phyloP scores from a whole-genome alignment of 1,140 invertebrate species.

The Cylas formicarius region DNA sequence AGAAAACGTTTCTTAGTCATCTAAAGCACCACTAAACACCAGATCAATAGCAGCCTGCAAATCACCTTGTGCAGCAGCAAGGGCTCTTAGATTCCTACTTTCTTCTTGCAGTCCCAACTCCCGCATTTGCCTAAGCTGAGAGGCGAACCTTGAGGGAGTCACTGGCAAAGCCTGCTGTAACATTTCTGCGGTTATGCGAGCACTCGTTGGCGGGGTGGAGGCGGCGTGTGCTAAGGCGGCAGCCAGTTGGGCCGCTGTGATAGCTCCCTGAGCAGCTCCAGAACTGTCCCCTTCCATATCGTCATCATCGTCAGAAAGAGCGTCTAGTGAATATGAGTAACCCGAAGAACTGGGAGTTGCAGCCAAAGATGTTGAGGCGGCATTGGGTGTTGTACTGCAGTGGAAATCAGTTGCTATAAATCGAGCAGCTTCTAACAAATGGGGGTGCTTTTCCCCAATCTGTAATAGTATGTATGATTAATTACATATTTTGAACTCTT shows the following conservation, averaged over 20 bases:
- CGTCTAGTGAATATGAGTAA: slow-evolving; percentile 47
- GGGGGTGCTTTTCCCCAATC: slow-evolving; percentile 46
- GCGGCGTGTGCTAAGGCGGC: slow-evolving; percentile 44
- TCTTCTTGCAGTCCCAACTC: slow-evolving; percentile 84
- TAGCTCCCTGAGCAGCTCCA: slow-evolving; percentile 35
- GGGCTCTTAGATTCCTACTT: slow-evolving; percentile 73
- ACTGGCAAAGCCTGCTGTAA: slow-evolving; percentile 49
- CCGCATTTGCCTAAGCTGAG: slow-evolving; percentile 75
- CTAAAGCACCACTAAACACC: slow-evolving; percentile 47
- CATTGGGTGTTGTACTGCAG: slow-evolving; percentile 39
- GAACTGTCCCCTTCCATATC: slow-evolving; percentile 45
- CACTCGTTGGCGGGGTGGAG: slow-evolving; percentile 32
- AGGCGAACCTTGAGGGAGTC: slow-evolving; percentile 26
- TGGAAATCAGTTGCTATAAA: slow-evolving; percentile 48
- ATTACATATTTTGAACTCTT: neutral
- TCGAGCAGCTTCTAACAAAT: slow-evolving; percentile 46
- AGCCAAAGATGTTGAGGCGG: slow-evolving; percentile 22
- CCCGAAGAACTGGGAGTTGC: slow-evolving; percentile 36
- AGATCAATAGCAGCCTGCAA: slow-evolving; percentile 82
- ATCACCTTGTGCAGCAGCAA: slow-evolving; percentile 74
- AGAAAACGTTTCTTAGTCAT: too few relatives aligned
- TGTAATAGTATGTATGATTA: slow-evolving; percentile 35
- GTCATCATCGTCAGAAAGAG: slow-evolving; percentile 50
- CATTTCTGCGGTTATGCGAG: slow-evolving; percentile 51
- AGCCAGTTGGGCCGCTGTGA: slow-evolving; percentile 47